Evolutionary conservation across 2,797 vertebrate genomes (phyloP).

Genomic region (Petrocephalus sullivani): DNA sequence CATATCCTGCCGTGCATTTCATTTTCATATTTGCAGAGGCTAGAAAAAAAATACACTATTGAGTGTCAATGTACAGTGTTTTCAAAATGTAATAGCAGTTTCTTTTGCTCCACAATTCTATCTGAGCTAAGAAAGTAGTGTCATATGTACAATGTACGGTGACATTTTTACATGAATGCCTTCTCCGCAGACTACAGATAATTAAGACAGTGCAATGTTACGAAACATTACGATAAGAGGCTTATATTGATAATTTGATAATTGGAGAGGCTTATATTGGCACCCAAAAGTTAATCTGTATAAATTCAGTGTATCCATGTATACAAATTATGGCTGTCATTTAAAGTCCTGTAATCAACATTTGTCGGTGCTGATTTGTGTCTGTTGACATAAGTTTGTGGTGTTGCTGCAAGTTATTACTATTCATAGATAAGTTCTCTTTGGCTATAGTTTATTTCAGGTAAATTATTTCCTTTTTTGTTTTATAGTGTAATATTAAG

Average conservation of each 20-base stretch:
- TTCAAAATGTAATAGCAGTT: neutral
- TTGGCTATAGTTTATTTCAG: neutral
- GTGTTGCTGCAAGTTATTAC: too few species aligned
- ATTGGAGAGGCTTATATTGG: too few species aligned
- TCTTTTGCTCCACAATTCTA: neutral
- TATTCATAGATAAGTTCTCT: neutral
- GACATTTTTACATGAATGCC: neutral
- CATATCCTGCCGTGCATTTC: neutral
- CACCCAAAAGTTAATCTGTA: neutral
- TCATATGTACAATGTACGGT: neutral
- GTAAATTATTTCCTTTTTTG: neutral
- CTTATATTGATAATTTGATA: too few species aligned
- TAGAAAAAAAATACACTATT: neutral
- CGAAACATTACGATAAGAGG: neutral
- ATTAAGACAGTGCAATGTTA: neutral
- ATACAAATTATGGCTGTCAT: neutral
- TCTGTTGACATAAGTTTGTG: neutral
- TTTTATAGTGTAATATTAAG: neutral
- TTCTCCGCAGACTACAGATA: neutral
- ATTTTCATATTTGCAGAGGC: neutral
- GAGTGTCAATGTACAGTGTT: neutral
- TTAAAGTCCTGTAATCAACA: neutral
- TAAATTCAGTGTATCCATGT: neutral
- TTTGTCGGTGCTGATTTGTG: neutral
- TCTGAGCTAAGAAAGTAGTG: neutral